A percentile compares a stretch with the other conserved stretches of the same genome.
These are phyloP conservation scores for Tautogolabrus adspersus DNA, from an alignment of 2,113 vertebrate species.

Conservation along the genomic window DNA sequence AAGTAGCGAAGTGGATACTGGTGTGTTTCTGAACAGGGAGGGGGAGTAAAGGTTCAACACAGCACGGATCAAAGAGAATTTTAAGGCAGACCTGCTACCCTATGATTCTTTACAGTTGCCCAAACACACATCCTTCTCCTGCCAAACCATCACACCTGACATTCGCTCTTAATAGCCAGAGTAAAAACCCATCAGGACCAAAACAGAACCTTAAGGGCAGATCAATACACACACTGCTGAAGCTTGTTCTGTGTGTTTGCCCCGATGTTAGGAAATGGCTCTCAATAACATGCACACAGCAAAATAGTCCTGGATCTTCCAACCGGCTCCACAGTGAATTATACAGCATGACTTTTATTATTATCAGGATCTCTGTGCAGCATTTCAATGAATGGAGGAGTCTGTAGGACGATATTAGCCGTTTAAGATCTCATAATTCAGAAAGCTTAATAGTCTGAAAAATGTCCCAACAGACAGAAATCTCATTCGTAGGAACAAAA, in stretches of 20 bases:
- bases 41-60: constrained; percentile 22
- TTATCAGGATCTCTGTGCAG: not conserved
- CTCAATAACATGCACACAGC: not conserved
- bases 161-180: not conserved
- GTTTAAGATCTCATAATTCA: too few relatives aligned
- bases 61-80: constrained; percentile 65
- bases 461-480: too few relatives aligned
- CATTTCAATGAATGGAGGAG: too few relatives aligned
- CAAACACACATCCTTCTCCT: constrained; percentile 29
- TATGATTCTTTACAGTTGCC: constrained; percentile 24
- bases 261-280: constrained; percentile 15
- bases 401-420: too few relatives aligned
- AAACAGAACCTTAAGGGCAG: constrained; percentile 22
- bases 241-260: not conserved
- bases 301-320: not conserved
- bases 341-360: constrained; percentile 4
- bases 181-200: not conserved
- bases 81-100: constrained; percentile 23
- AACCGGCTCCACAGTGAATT: not conserved
- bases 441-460: too few relatives aligned
- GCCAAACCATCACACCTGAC: constrained; percentile 37
- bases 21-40: constrained; percentile 32
- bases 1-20: not conserved
- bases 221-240: constrained; percentile 39
- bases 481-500: too few relatives aligned